These are phyloP conservation scores for Caenorhabditis wallacei DNA, from an alignment of 2,888 invertebrate genomes.

Conservation along the genomic window DNA sequence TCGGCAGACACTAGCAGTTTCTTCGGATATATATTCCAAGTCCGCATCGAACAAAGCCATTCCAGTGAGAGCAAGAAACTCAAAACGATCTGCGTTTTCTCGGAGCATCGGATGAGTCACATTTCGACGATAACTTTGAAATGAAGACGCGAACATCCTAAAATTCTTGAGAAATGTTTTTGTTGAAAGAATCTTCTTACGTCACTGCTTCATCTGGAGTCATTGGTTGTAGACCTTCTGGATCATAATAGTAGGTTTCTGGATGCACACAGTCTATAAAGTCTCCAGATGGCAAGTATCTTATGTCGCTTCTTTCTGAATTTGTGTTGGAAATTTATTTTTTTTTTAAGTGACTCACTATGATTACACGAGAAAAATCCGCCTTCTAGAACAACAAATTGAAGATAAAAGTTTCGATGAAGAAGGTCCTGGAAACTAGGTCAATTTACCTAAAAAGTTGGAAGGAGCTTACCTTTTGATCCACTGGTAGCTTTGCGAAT, in stretches of 20 bases:
- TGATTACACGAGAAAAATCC: slow-evolving; percentile 64
- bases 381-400: slow-evolving; percentile 67
- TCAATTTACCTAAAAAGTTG: not conserved
- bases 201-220: slow-evolving; percentile 43
- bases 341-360: slow-evolving; percentile 39
- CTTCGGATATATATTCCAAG: slow-evolving; percentile 29
- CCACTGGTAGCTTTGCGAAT: slow-evolving; percentile 42
- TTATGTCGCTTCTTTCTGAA: slow-evolving; percentile 50
- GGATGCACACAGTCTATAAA: slow-evolving; percentile 48
- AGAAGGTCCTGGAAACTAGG: slow-evolving; percentile 37
- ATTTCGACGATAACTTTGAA: slow-evolving; percentile 42
- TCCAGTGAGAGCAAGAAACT: slow-evolving; percentile 46
- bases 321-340: too few species aligned
- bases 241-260: slow-evolving; percentile 56
- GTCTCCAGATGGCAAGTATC: slow-evolving; percentile 50
- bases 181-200: not conserved
- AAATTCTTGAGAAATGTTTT: not conserved
- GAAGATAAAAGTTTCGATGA: slow-evolving; percentile 66
- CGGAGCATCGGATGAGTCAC: slow-evolving; percentile 55
- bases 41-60: slow-evolving; percentile 50
- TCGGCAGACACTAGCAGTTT: slow-evolving; percentile 28
- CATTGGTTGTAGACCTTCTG: slow-evolving; percentile 45
- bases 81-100: slow-evolving; percentile 43
- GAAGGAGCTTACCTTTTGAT: slow-evolving; percentile 50
- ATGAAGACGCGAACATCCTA: slow-evolving; percentile 44